Evolutionary conservation across 2,113 vertebrate species (phyloP).

Genomic region (Microcebus griseorufus): DNA sequence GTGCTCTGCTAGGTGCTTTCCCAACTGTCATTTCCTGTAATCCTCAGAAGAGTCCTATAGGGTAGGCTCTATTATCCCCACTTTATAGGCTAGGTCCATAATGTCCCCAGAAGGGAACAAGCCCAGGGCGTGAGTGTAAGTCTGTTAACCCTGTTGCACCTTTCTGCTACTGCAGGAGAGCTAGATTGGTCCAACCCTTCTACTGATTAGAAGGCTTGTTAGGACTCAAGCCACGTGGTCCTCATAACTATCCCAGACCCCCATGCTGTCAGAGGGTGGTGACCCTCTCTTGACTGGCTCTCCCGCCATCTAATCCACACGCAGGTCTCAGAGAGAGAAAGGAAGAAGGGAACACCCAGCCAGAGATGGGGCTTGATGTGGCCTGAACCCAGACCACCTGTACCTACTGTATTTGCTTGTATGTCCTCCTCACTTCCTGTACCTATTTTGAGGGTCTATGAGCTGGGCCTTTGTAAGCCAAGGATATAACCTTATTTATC

Average conservation of each 20-base stretch:
- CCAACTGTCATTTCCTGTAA: not conserved
- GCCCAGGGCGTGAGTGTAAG: not conserved
- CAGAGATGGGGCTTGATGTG: not conserved
- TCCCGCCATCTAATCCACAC: not conserved
- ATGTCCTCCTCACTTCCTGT: not conserved
- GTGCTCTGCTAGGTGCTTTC: not conserved
- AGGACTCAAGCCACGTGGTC: not conserved
- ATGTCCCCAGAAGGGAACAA: not conserved
- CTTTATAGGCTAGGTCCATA: not conserved
- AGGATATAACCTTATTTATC: not conserved
- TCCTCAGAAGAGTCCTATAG: not conserved
- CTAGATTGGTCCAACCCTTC: not conserved
- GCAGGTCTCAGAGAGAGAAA: not conserved
- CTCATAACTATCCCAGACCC: not conserved
- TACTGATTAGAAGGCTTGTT: not conserved
- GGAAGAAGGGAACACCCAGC: not conserved
- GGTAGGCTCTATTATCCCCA: not conserved
- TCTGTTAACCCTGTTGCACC: not conserved
- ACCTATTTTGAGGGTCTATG: not conserved
- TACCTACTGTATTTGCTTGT: not conserved
- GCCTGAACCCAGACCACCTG: not conserved
- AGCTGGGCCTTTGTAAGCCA: not conserved
- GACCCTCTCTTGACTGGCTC: not conserved
- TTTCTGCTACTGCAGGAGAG: not conserved
- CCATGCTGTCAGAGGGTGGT: not conserved